Percentiles rank a stretch among this genome's conserved stretches.
Conservation (phyloP, 2,797 vertebrate genomes). For the Lophura swinhoii region DNA sequence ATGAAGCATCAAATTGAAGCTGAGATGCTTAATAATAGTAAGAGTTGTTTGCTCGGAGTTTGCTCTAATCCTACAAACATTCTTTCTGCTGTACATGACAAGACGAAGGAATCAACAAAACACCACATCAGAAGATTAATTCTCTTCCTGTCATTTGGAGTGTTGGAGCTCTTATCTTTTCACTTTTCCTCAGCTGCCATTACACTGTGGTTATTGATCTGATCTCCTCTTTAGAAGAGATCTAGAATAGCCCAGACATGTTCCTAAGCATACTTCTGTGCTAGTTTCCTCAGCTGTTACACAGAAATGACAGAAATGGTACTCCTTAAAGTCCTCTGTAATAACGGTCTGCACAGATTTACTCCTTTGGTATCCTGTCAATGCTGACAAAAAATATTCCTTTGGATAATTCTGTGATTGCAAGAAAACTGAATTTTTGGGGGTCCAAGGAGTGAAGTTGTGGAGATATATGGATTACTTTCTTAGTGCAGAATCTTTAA, state of each 20-base stretch:
- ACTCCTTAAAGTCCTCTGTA: neutral
- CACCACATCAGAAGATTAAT: constrained; percentile 57
- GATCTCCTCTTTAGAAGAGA: constrained; percentile 14
- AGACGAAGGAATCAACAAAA: constrained; percentile 60
- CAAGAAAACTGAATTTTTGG: neutral
- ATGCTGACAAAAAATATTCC: neutral
- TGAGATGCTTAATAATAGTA: constrained; percentile 53
- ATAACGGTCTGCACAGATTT: neutral
- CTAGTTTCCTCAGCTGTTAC: neutral
- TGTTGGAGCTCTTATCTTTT: constrained; percentile 4
- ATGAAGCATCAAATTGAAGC: constrained; percentile 57
- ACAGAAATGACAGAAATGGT: neutral
- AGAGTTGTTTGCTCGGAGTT: constrained; percentile 42
- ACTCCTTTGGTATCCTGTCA: neutral
- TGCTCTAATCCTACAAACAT: constrained; percentile 46
- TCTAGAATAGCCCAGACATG: neutral
- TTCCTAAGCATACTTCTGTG: neutral
- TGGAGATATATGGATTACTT: neutral
- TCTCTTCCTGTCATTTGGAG: constrained; percentile 37
- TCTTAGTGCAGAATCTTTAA: neutral
- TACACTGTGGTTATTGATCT: neutral
- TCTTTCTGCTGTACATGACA: constrained; percentile 66
- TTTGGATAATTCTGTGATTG: neutral
- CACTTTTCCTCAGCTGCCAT: constrained; percentile 3
- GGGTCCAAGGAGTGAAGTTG: neutral